Conservation (phyloP, 2,888 invertebrate genomes). For the Crioceris asparagi region DNA sequence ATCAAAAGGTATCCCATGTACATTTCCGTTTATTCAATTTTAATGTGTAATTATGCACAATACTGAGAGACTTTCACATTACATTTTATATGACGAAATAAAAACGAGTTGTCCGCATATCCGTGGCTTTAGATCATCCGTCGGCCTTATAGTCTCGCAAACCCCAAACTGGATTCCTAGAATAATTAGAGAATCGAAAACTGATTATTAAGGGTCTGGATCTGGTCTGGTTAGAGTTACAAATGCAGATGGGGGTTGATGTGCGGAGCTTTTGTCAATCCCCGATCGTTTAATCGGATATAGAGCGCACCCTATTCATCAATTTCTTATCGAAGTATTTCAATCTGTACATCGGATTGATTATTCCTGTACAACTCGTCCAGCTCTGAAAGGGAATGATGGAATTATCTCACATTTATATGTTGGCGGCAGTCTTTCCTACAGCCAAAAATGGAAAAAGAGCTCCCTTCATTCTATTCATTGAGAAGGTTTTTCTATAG, state of each 20-base stretch:
- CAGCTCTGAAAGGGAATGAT: conserved; percentile 8
- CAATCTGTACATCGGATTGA: conserved; percentile 15
- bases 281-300: conserved; percentile 29
- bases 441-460: too few species aligned
- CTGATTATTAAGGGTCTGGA: conserved; percentile 26
- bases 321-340: conserved; percentile 25
- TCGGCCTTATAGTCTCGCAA: conserved; percentile 1
- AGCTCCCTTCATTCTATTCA: too few species aligned
- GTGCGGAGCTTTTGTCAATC: conserved; percentile 26
- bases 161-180: conserved; percentile 17
- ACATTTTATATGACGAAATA: too few species aligned
- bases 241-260: conserved; percentile 29
- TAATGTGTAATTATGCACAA: too few species aligned
- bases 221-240: conserved; percentile 25
- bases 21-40: too few species aligned
- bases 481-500: too few species aligned
- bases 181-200: conserved; percentile 30
- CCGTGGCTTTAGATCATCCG: too few species aligned
- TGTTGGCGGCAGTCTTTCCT: too few species aligned
- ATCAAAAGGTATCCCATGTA: too few species aligned
- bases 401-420: conserved; percentile 11
- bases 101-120: too few species aligned
- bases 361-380: conserved; percentile 10
- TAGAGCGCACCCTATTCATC: conserved; percentile 25
- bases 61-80: too few species aligned